Percentiles rank a stretch among this genome's conserved stretches.
Conservation (phyloP, 2,797 vertebrate genomes). For the Bovichtus diacanthus region DNA sequence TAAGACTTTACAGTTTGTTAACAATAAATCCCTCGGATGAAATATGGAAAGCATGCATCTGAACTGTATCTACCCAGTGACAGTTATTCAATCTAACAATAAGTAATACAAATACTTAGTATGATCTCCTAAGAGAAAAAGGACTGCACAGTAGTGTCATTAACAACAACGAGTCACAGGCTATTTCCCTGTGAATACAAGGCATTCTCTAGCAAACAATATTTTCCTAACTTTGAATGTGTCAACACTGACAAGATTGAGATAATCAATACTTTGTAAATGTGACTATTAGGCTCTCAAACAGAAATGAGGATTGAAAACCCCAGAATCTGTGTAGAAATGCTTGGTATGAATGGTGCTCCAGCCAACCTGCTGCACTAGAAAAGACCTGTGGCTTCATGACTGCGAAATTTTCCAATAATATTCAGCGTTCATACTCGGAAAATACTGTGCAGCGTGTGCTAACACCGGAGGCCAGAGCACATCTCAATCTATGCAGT, state of each 20-base stretch:
- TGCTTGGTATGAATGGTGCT: slow-evolving; percentile 9
- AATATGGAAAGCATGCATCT: not conserved
- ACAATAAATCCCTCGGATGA: slow-evolving; percentile 6
- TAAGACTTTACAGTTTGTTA: not conserved
- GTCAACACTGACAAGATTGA: slow-evolving; percentile 1
- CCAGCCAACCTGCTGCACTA: slow-evolving; percentile 8
- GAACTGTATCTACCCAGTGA: slow-evolving; percentile 5
- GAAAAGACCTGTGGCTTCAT: slow-evolving; percentile 74
- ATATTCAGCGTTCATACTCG: not conserved
- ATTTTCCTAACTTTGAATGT: slow-evolving; percentile 25
- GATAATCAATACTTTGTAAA: not conserved
- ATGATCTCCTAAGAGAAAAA: slow-evolving; percentile 9
- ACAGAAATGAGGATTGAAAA: slow-evolving; percentile 1
- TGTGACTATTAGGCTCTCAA: not conserved
- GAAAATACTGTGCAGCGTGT: not conserved
- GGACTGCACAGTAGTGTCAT: slow-evolving; percentile 19
- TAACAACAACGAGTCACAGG: slow-evolving; percentile 51
- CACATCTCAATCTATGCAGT: not conserved
- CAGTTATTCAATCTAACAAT: slow-evolving; percentile 7
- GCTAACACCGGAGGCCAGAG: not conserved
- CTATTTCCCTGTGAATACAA: slow-evolving; percentile 34
- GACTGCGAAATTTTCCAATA: slow-evolving; percentile 16
- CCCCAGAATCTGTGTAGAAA: slow-evolving; percentile 6
- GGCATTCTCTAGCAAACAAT: slow-evolving; percentile 18
- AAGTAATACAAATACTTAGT: slow-evolving; percentile 13